These are phyloP conservation scores for Cydia strobilella DNA, from an alignment of 1,140 invertebrate genomes.

Conservation along the genomic window DNA sequence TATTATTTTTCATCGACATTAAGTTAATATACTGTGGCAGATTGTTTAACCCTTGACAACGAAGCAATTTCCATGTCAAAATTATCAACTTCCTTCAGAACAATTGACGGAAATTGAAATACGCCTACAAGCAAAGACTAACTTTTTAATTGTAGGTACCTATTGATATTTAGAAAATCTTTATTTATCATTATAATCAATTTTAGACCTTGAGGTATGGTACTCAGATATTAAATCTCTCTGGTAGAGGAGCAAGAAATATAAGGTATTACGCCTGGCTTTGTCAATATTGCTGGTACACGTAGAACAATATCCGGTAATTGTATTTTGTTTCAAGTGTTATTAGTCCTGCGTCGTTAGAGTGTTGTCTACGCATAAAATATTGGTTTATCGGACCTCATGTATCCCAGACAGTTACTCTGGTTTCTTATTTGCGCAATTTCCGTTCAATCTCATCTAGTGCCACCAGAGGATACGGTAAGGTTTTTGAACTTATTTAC, in stretches of 20 bases:
- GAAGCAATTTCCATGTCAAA: slow-evolving; percentile 23
- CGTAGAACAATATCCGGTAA: slow-evolving; percentile 27
- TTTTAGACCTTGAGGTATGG: not conserved
- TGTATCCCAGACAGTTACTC: slow-evolving; percentile 1
- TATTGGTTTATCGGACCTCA: slow-evolving; percentile 16
- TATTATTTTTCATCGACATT: no score
- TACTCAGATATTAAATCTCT: not conserved
- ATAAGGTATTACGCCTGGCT: not conserved
- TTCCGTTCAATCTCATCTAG: slow-evolving; percentile 46
- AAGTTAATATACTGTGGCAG: no score
- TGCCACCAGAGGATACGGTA: slow-evolving; percentile 32
- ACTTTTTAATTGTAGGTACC: not conserved
- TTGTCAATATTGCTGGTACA: not conserved
- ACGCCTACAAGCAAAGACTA: not conserved
- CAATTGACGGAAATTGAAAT: slow-evolving; percentile 4
- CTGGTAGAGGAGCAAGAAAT: not conserved
- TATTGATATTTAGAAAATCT: not conserved
- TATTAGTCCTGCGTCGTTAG: not conserved
- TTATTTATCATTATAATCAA: not conserved
- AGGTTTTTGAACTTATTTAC: not conserved
- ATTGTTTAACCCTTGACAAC: not conserved
- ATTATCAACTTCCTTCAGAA: slow-evolving; percentile 14
- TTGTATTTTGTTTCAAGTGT: slow-evolving; percentile 29
- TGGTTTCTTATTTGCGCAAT: not conserved
- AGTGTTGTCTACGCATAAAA: slow-evolving; percentile 17